Base-by-base conservation (phyloP, 1,140 invertebrate species). In the Venturia canescens region DNA sequence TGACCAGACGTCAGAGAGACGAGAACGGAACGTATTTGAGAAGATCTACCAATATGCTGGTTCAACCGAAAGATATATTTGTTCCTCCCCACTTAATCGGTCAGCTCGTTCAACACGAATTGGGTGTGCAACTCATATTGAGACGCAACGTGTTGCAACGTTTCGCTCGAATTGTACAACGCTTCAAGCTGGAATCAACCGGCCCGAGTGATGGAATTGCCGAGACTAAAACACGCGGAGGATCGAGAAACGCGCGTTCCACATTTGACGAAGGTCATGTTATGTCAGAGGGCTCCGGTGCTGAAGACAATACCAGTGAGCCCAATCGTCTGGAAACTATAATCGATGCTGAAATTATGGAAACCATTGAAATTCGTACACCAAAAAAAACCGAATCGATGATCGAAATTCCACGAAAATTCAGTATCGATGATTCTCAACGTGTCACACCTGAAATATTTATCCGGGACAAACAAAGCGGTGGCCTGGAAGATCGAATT, bases 1-100 rank as follows among this genome's bases (percentile, higher is more conserved):
- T 99, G 79, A 98, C 97, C 5, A 94, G 96, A 27, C 95, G 97
- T 88, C 96, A 97, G 84, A 93, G 96, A 81, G 95, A 94, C 34
- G 96, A 97, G 85, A 95, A 96, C 88, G 97, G 97, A 0, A 94
- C 93, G 80, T 97, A 97, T 87, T 94, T 95, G 63, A 92, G 95
- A 44, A 91, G 96, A 78, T 90, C 91, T 2, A 93, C 88, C 31
- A 90, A 89, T 7, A 83, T 83, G 67, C 88, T 81, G 78, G 86
- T 84, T 83, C 85, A 82, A 81, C 90, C 89, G 86, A 91, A 83
- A 82, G 94, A 95, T 87, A 93, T 96, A 9, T 96, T 94, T 87
- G 92, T 98, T 16, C 95, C 96, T 3, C 95, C 96, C 0, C 98
- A 99, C 93, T 91, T 99, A 13, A 97, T 98, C 90, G 97, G 97